Evolutionary conservation across 2,888 invertebrate genomes (phyloP).

Genomic region (Synergus umbraculus): DNA sequence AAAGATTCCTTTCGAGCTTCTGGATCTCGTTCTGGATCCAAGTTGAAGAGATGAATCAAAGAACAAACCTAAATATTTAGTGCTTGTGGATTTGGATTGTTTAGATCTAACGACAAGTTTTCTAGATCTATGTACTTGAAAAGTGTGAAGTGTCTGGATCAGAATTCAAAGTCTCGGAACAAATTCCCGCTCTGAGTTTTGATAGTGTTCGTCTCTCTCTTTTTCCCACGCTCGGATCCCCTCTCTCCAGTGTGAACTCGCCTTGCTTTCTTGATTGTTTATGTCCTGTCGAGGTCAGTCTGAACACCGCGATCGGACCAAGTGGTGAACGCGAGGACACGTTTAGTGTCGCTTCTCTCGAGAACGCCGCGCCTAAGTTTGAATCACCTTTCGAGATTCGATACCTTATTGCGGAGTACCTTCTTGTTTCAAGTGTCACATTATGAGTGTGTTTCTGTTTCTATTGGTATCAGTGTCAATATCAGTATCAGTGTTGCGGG

Average conservation of each 20-base stretch:
- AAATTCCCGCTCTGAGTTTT: not conserved
- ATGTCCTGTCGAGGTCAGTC: conserved; percentile 29
- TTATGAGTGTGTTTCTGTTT: not conserved
- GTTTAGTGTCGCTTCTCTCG: conserved; percentile 27
- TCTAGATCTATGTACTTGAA: not conserved
- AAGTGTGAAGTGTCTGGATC: not conserved
- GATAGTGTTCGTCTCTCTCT: not conserved
- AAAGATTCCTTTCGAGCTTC: not conserved
- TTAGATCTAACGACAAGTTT: not conserved
- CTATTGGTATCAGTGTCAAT: not conserved
- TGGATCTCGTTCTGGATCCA: too few relatives aligned
- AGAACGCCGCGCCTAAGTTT: conserved; percentile 6
- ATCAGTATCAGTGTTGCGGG: conserved; percentile 18
- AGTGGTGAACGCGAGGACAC: conserved; percentile 39
- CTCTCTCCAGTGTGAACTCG: conserved; percentile 28
- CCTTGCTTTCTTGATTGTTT: conserved; percentile 36
- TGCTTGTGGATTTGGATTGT: not conserved
- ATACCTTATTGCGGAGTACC: not conserved
- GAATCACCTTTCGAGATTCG: conserved; percentile 3
- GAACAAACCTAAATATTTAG: not conserved
- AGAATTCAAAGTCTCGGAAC: not conserved
- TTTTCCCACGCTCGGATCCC: conserved; percentile 10
- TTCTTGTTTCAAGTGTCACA: not conserved
- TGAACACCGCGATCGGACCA: conserved; percentile 29
- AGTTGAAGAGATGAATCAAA: too few relatives aligned